phyloP scores from a whole-genome alignment of 2,113 vertebrate genomes.

The Platysteira castanea region DNA sequence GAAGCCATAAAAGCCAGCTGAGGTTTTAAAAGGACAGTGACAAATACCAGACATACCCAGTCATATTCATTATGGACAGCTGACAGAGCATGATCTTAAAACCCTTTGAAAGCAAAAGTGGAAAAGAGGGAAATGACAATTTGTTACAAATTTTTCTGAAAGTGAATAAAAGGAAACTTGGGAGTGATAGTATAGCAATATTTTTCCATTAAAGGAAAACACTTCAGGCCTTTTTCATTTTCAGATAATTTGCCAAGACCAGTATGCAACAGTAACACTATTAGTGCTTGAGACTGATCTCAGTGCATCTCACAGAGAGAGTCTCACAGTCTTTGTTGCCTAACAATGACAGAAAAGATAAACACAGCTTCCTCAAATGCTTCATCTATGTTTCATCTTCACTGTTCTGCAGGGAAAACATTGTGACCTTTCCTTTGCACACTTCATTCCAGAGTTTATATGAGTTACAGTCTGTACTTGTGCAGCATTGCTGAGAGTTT shows the following conservation, averaged over 20 bases:
- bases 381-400: not conserved
- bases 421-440: constrained; percentile 2
- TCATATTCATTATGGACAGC: not conserved
- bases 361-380: not conserved
- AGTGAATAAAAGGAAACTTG: constrained; percentile 40
- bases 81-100: not conserved
- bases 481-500: not conserved
- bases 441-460: not conserved
- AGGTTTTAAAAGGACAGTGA: not conserved
- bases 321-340: not conserved
- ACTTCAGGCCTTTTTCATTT: not conserved
- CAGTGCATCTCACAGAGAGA: not conserved
- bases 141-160: not conserved
- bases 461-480: not conserved
- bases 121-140: not conserved
- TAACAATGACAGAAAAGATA: not conserved
- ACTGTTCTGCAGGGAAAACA: not conserved
- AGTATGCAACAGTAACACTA: not conserved
- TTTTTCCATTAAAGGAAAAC: constrained; percentile 30
- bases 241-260: constrained; percentile 2
- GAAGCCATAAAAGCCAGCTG: not conserved
- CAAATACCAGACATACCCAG: not conserved
- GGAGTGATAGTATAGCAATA: not conserved
- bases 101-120: not conserved
- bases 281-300: not conserved